Conservation (phyloP, 2,888 invertebrate species). For the Perithous albicinctus region DNA sequence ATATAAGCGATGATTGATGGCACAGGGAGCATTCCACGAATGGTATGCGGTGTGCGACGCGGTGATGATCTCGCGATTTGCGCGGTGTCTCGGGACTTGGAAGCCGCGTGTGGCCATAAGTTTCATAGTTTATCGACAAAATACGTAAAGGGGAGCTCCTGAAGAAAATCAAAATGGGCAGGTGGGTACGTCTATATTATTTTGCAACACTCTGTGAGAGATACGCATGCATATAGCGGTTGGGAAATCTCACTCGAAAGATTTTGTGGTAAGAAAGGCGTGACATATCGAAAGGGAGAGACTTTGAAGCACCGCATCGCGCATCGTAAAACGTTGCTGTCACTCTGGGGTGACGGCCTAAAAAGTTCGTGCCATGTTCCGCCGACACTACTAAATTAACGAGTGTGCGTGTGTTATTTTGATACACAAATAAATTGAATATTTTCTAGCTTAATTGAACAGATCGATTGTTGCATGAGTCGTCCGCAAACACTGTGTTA, state of each 20-base stretch:
- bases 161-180: constrained; percentile 46
- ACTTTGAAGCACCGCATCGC: constrained; percentile 59
- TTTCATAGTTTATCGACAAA: constrained; percentile 51
- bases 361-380: constrained; percentile 2
- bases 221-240: neutral
- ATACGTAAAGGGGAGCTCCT: constrained; percentile 4
- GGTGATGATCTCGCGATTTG: constrained; percentile 17
- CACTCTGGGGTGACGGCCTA: constrained; percentile 18
- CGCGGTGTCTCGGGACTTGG: neutral
- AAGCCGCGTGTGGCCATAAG: constrained; percentile 11
- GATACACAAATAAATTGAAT: too few relatives aligned
- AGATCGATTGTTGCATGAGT: too few relatives aligned
- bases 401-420: neutral
- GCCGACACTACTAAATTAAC: neutral
- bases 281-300: constrained; percentile 63
- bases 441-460: too few relatives aligned
- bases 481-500: too few relatives aligned
- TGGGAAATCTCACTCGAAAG: constrained; percentile 54
- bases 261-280: constrained; percentile 68
- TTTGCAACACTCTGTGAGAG: neutral
- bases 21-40: neutral
- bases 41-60: constrained; percentile 1
- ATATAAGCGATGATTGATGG: constrained; percentile 25
- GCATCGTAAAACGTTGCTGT: constrained; percentile 64
- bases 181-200: neutral